Base-by-base conservation (phyloP, 2,888 invertebrate genomes). In the Drosophila siamana region DNA sequence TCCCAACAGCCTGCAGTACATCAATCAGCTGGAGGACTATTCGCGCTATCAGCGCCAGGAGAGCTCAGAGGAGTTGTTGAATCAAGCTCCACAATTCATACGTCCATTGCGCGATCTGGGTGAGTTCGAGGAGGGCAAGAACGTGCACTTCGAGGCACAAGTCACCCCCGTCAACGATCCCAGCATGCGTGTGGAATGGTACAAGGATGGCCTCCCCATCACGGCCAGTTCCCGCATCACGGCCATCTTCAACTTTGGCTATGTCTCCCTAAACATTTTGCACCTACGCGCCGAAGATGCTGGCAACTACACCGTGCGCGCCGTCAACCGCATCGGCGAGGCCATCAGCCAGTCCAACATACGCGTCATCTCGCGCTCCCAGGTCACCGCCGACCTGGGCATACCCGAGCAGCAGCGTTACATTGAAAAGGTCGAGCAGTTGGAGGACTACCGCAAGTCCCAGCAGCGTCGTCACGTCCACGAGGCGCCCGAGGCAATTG, bases 241-340 rank as follows among this genome's bases (percentile, higher is more conserved):
- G 92, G 97, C 98, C 92, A 97, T 98, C 94, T 98, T 98, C 95
- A 99, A 98, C 95, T 98, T 99, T 95, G 98, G 98, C 92, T 98
- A 98, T 95, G 98, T 98, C 94, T 98, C 98, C 93, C 96, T 99
- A 91, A 98, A 98, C 94, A 98, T 99, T 93, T 94, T 98, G 96
- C 98, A 98, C 95, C 96, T 98, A 94, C 96, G 98, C 94, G 95
- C 96, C 94, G 99, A 99, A 95, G 99, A 99, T 95, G 96, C 97
- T 91, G 98, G 98, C 93, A 96, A 96, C 93, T 98, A 98, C 90
- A 97, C 97, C 88, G 97, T 97, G 92, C 95, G 97, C 90, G 98
- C 98, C 93, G 95, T 97, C 82, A 98, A 98, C 92, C 95, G 96
- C 91, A 94, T 96, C 91, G 98, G 98, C 85, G 98, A 98, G 93